Evolutionary conservation across 2,888 invertebrate genomes (phyloP), one percentile per base, ranked within the genome.

Genomic region (Urechis unicinctus): DNA sequence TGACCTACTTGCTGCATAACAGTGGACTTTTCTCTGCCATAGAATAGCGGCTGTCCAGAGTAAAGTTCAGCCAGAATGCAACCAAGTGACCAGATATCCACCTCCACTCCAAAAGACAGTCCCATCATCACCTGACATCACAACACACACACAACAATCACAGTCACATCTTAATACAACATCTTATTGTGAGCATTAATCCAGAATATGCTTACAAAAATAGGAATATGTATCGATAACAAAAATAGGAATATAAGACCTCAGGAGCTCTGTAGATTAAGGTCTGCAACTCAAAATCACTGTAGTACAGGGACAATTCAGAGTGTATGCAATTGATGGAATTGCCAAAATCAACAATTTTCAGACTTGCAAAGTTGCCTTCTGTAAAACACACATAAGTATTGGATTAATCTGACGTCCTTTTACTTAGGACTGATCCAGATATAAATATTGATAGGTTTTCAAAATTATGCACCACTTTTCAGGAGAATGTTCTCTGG

Each of bases 21-120:
- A 9, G 64, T 62, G 17, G 56, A 50, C 47, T 67, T 67, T 41
- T 63, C 57, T n/a, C 51, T 60, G n/a, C 71, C 72, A 47, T 44
- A 45, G 58, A 74, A 72, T 9, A 71, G 57, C 6, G 68, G 68
- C 47, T 63, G 55, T 1, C 68, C 69, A 4, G 65, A 50, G 61
- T 67, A 72, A 36, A 73, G 62, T 51, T 74, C 73, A 3, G 69
- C 69, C 42, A 74, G 58, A 22, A 74, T 66, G 65, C 73, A 73
- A 5, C 74, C 74, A 3, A 74, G 58, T 1, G 73, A 73, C 73
- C 73, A 74, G 63, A 74, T 68, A 61, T 74, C 74, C 36, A 74
- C 67, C 62, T 73, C 73, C 26, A 67, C 61, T 24, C 72, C 69
- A 61, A 74, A 73, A 3, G 68, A 68, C n/a, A 70, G 50, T 22